These are phyloP conservation scores for Pherbina coryleti DNA, from an alignment of 2,888 invertebrate genomes.

Conservation along the genomic window DNA sequence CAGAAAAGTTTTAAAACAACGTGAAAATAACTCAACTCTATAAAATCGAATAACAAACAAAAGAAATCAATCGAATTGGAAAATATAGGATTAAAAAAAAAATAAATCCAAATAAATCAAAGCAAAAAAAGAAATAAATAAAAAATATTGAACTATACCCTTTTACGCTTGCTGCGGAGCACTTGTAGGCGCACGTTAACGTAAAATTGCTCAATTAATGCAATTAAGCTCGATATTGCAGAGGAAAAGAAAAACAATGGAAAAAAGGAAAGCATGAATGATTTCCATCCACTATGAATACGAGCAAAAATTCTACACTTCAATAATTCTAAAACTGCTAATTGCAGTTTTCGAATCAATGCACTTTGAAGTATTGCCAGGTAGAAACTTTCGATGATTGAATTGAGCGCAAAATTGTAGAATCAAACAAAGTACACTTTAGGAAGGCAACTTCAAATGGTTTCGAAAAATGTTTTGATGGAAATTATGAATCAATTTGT, in stretches of 20 bases:
- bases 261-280: background rate
- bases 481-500: no score
- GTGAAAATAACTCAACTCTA: background rate
- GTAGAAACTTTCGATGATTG: background rate
- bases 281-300: constrained; percentile 31
- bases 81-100: constrained; percentile 6
- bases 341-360: constrained; percentile 27
- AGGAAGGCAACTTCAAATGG: no score
- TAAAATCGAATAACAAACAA: background rate
- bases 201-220: constrained; percentile 25
- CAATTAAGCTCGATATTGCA: background rate
- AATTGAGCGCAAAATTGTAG: background rate
- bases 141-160: background rate
- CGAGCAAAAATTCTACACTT: constrained; percentile 50
- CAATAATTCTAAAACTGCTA: constrained; percentile 46
- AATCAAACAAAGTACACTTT: background rate
- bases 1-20: background rate
- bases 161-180: background rate
- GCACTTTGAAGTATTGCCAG: constrained; percentile 45
- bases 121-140: constrained; percentile 38
- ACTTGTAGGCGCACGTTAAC: background rate
- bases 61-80: constrained; percentile 7
- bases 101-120: constrained; percentile 46
- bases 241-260: background rate
- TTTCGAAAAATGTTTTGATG: no score